Evolutionary conservation across 2,888 invertebrate genomes (phyloP).

Genomic region (Latrodectus hesperus): DNA sequence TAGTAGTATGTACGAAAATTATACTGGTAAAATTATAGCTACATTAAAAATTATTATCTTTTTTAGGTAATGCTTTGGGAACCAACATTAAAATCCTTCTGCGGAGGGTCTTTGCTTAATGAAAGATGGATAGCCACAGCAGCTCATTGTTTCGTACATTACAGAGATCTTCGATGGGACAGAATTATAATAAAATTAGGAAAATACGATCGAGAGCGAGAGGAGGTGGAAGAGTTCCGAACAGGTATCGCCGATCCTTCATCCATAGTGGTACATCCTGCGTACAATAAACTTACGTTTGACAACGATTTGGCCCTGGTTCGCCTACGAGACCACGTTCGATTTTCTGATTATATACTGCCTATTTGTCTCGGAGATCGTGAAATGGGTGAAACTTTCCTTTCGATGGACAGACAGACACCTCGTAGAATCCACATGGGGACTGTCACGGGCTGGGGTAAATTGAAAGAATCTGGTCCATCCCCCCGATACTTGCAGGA

Average conservation of each 20-base stretch:
- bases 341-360: conserved; percentile 71
- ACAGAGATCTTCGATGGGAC: conserved; percentile 40
- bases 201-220: conserved; percentile 71
- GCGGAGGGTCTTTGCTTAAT: conserved; percentile 72
- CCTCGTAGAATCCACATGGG: conserved; percentile 62
- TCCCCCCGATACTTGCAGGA: conserved; percentile 71
- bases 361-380: conserved; percentile 71
- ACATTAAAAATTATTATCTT: background rate
- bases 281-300: conserved; percentile 71
- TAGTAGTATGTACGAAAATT: too few relatives aligned
- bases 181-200: conserved; percentile 71
- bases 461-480: conserved; percentile 71
- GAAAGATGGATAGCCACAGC: conserved; percentile 72
- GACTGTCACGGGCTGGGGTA: conserved; percentile 72
- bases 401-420: conserved; percentile 6
- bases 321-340: conserved; percentile 68
- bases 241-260: conserved; percentile 67
- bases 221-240: conserved; percentile 70
- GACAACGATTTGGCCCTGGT: conserved; percentile 72
- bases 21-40: too few relatives aligned
- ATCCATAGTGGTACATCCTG: conserved; percentile 71
- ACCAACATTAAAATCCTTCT: conserved; percentile 70
- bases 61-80: conserved; percentile 72
- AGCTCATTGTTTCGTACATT: conserved; percentile 72
- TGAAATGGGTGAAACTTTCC: conserved; percentile 27